Percentiles rank a stretch among this genome's conserved stretches.
Conservation (phyloP, 2,888 invertebrate genomes). For the Eulithis testata region DNA sequence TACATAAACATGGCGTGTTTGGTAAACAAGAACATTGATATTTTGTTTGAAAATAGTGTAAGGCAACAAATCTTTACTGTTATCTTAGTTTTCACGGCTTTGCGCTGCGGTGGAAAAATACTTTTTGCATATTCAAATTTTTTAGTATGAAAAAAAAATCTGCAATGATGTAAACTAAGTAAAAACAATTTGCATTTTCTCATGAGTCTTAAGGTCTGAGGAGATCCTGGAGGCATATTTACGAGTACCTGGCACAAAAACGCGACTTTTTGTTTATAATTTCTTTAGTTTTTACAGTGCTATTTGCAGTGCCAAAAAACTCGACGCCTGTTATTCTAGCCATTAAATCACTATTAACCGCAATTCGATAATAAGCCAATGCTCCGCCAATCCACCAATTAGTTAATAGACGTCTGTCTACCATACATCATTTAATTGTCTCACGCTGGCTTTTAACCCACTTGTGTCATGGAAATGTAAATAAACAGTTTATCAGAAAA, state of each 20-base stretch:
- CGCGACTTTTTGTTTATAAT: too few species aligned
- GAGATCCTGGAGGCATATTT: too few species aligned
- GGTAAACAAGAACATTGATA: not conserved
- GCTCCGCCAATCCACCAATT: constrained; percentile 30
- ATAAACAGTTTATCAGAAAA: constrained; percentile 31
- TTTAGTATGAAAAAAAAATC: not conserved
- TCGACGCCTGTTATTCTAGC: constrained; percentile 1
- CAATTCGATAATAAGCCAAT: constrained; percentile 29
- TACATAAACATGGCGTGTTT: not conserved
- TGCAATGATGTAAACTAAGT: not conserved
- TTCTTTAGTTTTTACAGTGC: not conserved
- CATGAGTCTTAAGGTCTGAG: too few species aligned
- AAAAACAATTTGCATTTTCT: not conserved
- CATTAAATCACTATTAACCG: constrained; percentile 26
- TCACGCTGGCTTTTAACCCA: constrained; percentile 37
- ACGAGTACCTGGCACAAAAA: too few species aligned
- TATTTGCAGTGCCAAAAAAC: not conserved
- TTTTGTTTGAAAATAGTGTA: not conserved
- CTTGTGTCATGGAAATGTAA: constrained; percentile 33
- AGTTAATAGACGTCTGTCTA: constrained; percentile 34
- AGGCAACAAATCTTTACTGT: too few species aligned
- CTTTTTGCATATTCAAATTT: too few species aligned
- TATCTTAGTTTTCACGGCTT: too few species aligned
- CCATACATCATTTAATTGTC: constrained; percentile 33
- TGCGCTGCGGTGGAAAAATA: too few species aligned